Evolutionary conservation across 1,140 invertebrate species (phyloP), one percentile per base, ranked within the genome.

Genomic region (Pemphigus obesinymphae): DNA sequence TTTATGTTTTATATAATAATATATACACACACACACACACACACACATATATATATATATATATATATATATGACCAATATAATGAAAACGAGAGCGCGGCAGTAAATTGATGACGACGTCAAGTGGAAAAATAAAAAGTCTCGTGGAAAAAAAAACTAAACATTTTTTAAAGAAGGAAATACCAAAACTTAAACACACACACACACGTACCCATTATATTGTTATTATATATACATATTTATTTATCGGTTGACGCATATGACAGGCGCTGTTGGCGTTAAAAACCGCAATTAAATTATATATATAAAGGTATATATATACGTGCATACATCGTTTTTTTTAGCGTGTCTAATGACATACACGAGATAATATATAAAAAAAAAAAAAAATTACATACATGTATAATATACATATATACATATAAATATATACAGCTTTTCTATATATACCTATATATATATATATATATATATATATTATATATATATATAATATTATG

Each of bases 241-340:
- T 8, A 8, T 40, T 8, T 8, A 40, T 5, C 37, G 43, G 43
- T 5, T 26, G 26, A 73, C 45, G 29, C 43, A 23, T 73, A 73
- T 50, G 45, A 73, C 70, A 50, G 43, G 70, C 70, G 26, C 70
- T 26, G 68, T 48, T 48, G 68, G 68, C 68, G 68, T 72, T 72
- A 72, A 72, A 72, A 72, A 70, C 68, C 68, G 26, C 68, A 72
- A 72, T 72, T 72, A 72, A 72, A 48, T 70, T 70, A 70, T 29
- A 72, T 15, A n/a, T 23, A 26, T n/a, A n/a, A n/a, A n/a, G n/a
- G 66, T 48, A 48, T 45, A 11, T 20, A 15, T 48, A 26, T 45
- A 17, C 17, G 8, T 29, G n/a, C 10, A 7, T 37, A 11, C 20
- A 1, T 26, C 17, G 17, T 72, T 26, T 72, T 48, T 70, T 72